A percentile compares a stretch with the other conserved stretches of the same genome.
These are phyloP conservation scores for Galeruca laticollis DNA, from an alignment of 2,888 invertebrate species.

Conservation along the genomic window DNA sequence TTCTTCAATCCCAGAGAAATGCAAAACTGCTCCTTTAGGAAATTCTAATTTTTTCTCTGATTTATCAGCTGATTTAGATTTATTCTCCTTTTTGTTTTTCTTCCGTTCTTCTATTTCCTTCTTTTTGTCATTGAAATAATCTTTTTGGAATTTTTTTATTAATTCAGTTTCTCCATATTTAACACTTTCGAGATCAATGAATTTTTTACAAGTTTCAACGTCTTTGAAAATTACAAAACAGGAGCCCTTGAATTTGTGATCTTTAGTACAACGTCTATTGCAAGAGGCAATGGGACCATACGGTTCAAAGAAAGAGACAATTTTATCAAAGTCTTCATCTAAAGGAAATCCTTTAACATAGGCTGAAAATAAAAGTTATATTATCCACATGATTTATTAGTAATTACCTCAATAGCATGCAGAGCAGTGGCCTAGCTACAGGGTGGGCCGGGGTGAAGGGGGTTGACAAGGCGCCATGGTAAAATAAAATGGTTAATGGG, in stretches of 20 bases:
- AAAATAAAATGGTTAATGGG: too few species aligned
- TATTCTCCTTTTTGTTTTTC: slow-evolving; percentile 69
- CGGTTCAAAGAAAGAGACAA: slow-evolving; percentile 79
- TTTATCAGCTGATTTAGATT: slow-evolving; percentile 63
- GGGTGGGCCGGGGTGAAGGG: too few species aligned
- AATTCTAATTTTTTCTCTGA: slow-evolving; percentile 67
- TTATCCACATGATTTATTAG: background rate
- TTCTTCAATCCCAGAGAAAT: slow-evolving; percentile 75
- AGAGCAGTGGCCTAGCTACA: too few species aligned
- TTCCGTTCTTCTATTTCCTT: slow-evolving; percentile 73
- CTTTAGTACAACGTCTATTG: slow-evolving; percentile 72
- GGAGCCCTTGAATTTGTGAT: slow-evolving; percentile 88
- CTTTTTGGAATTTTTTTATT: slow-evolving; percentile 77
- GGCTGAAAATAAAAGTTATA: slow-evolving; percentile 64
- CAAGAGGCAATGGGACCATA: slow-evolving; percentile 76
- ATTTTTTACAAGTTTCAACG: slow-evolving; percentile 83
- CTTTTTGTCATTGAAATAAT: slow-evolving; percentile 76
- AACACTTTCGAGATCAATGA: slow-evolving; percentile 74
- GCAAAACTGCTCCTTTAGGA: slow-evolving; percentile 81
- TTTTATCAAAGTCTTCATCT: slow-evolving; percentile 74
- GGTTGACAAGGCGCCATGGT: too few species aligned
- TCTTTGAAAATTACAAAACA: slow-evolving; percentile 89
- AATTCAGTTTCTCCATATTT: slow-evolving; percentile 79
- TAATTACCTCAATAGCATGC: background rate
- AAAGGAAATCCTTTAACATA: slow-evolving; percentile 91